A percentile compares a stretch with the other conserved stretches of the same genome.
Conservation (phyloP, 2,888 invertebrate genomes). For the Xiphydria camelus region DNA sequence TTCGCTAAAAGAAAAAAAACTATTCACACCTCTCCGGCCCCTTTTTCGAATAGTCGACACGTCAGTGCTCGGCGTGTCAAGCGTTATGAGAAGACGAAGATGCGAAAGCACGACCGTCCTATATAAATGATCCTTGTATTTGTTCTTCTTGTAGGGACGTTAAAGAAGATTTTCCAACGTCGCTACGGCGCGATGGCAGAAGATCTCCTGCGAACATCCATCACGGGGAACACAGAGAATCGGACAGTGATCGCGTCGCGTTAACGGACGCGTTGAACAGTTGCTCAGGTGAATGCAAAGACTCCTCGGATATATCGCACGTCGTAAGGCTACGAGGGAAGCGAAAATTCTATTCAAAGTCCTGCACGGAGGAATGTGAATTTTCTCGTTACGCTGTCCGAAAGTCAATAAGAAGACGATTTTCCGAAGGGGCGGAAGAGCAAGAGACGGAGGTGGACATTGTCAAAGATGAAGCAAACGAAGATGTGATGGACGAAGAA, state of each 20-base stretch:
- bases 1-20: too few relatives aligned
- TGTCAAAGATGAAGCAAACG: neutral
- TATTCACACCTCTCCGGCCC: too few relatives aligned
- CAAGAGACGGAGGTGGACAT: neutral
- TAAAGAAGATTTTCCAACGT: neutral
- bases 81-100: too few relatives aligned
- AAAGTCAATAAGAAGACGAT: neutral
- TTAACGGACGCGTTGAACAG: conserved; percentile 10
- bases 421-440: neutral
- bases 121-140: too few relatives aligned
- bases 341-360: too few relatives aligned
- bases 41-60: too few relatives aligned
- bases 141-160: conserved; percentile 6
- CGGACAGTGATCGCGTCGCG: neutral
- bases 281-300: conserved; percentile 20
- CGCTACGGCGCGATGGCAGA: neutral
- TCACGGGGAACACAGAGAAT: neutral
- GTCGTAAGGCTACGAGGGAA: conserved; percentile 1
- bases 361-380: too few relatives aligned
- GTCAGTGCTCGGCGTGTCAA: too few relatives aligned
- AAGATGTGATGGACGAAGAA: neutral
- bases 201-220: neutral
- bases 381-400: neutral
- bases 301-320: neutral
- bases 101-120: too few relatives aligned